A percentile compares a stretch with the other conserved stretches of the same genome.
phyloP scores from a whole-genome alignment of 2,888 invertebrate genomes.

The Chaetoderma sp. region DNA sequence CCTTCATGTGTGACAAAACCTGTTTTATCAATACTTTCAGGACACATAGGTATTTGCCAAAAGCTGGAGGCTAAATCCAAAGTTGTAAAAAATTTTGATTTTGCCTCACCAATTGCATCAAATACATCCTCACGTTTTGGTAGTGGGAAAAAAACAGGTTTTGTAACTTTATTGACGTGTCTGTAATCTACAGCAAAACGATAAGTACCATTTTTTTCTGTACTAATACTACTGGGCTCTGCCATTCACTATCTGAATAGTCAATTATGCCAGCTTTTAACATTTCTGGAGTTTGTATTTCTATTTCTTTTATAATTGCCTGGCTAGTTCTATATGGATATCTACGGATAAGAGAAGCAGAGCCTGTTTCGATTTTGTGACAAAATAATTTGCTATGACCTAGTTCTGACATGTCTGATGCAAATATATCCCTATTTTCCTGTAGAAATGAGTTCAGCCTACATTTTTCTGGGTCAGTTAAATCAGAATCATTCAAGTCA shows the following conservation, averaged over 20 bases:
- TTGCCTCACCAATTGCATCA: conserved; percentile 32
- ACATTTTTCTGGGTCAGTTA: background rate
- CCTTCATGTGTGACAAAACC: conserved; percentile 37
- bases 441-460: background rate
- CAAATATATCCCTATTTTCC: background rate
- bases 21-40: conserved; percentile 33
- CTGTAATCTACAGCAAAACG: conserved; percentile 34
- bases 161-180: conserved; percentile 29
- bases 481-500: too few relatives aligned
- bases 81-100: conserved; percentile 32
- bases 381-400: conserved; percentile 4
- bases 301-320: conserved; percentile 25
- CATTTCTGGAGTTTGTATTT: too few relatives aligned
- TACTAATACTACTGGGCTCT: conserved; percentile 34
- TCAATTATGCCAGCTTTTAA: conserved; percentile 22
- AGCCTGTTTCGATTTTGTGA: conserved; percentile 37
- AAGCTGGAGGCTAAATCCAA: conserved; percentile 33
- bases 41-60: conserved; percentile 31
- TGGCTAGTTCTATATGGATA: conserved; percentile 17
- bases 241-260: conserved; percentile 31
- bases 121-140: conserved; percentile 35
- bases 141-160: conserved; percentile 32
- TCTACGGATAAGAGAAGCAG: background rate
- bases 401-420: background rate
- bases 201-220: conserved; percentile 29